Base-by-base conservation (phyloP, 1,140 invertebrate species). In the Notospermus geniculatus region DNA sequence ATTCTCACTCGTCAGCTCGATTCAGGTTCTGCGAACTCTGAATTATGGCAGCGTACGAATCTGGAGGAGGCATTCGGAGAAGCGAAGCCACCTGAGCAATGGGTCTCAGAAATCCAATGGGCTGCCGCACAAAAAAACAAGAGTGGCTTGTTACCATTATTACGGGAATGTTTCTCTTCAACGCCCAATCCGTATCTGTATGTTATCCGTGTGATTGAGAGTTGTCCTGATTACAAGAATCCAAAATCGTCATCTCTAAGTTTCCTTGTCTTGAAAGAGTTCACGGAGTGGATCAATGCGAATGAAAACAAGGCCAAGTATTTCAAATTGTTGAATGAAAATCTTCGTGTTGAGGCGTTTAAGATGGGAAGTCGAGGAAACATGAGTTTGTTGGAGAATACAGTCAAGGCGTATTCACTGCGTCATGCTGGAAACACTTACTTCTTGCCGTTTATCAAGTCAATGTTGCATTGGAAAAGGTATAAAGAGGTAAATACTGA, bases 401-500 rank as follows among this genome's bases (percentile, higher is more conserved):
- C 69, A 17, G 66, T 72, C 4, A 66, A 62, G 60, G 64, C 71
- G 15, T 78, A 71, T 64, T 27, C 62, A 17, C 54, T 78, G 19
- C 66, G 65, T 46, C 62, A 74, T 27, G 56, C 53, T 17, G 71
- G 69, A n/a, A 75, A 75, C 60, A 62, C 67, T 30, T 66, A 69
- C 29, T 68, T 76, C 57, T 25, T 77, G 29, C 71, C 72, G 13
- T 45, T 59, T 28, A 45, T 73, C 13, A 64, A 62, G 50, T 11
- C 25, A 1, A 69, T 71, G 52, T 17, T 75, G 9, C 53, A 65
- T 0, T 59, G 69, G 15, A 57, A 70, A 39, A 76, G 76, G 62
- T 71, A 65, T 41, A 75, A 77, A 56, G 75, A 77, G 68, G 73
- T 70, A 15, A 36, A 15, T 36, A n/a, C n/a, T n/a, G n/a, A n/a